phyloP scores from a whole-genome alignment of 2,888 invertebrate genomes.

The Nomada fabriciana region DNA sequence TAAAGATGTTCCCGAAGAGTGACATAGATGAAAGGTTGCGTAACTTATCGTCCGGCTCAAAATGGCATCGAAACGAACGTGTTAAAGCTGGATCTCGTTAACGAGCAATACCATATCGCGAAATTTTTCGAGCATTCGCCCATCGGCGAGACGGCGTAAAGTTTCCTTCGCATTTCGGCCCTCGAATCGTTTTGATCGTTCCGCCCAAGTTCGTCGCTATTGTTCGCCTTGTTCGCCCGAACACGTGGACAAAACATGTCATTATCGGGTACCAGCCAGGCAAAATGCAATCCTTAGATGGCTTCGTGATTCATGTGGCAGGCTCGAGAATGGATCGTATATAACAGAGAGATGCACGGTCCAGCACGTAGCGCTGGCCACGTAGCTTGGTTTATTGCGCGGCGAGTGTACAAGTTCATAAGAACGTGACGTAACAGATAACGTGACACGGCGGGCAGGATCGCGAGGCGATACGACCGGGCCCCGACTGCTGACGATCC shows the following conservation, averaged over 20 bases:
- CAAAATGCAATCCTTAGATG: slow-evolving; percentile 32
- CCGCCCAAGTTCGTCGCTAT: neutral
- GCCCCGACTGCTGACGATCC: too few species aligned
- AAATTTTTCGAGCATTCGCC: neutral
- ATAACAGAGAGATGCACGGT: slow-evolving; percentile 22
- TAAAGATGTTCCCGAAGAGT: too few species aligned
- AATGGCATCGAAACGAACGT: too few species aligned
- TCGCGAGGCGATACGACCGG: slow-evolving; percentile 27
- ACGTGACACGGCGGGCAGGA: slow-evolving; percentile 6
- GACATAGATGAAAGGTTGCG: too few species aligned
- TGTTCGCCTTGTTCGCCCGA: slow-evolving; percentile 2
- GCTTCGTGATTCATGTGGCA: slow-evolving; percentile 24
- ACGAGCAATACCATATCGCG: too few species aligned
- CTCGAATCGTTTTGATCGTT: too few species aligned
- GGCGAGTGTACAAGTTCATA: slow-evolving; percentile 35
- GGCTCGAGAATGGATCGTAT: neutral
- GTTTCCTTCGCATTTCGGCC: too few species aligned
- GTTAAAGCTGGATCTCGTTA: too few species aligned
- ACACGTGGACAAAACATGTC: neutral
- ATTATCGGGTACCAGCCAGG: slow-evolving; percentile 29
- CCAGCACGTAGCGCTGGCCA: slow-evolving; percentile 44
- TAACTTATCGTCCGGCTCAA: too few species aligned
- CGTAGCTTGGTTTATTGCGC: slow-evolving; percentile 48
- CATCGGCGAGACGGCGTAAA: slow-evolving; percentile 11
- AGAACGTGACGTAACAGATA: slow-evolving; percentile 32